phyloP scores from a whole-genome alignment of 1,140 invertebrate species.

The Drosophila biarmipes region DNA sequence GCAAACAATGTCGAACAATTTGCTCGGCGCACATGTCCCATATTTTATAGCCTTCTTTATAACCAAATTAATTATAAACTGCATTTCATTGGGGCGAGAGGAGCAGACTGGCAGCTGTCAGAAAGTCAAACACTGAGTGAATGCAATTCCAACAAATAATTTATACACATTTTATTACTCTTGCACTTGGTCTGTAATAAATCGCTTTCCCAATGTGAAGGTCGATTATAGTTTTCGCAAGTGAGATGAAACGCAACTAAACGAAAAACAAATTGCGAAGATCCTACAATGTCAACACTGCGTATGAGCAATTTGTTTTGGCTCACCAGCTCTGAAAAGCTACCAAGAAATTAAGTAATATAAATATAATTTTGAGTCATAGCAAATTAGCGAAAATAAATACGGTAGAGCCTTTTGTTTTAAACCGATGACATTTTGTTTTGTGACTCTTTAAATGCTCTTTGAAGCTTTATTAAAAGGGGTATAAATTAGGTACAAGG shows the following conservation, averaged over 20 bases:
- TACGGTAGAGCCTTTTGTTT: constrained; percentile 16
- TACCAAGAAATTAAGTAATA: constrained; percentile 17
- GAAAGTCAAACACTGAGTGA: constrained; percentile 12
- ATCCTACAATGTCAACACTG: constrained; percentile 54
- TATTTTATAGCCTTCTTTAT: constrained; percentile 8
- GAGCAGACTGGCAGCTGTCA: constrained; percentile 10
- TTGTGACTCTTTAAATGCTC: constrained; percentile 8
- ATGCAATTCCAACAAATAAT: constrained; percentile 38
- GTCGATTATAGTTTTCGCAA: constrained; percentile 32
- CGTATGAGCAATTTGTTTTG: constrained; percentile 62
- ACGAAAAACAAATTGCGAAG: constrained; percentile 36
- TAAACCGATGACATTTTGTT: neutral
- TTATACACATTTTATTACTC: constrained; percentile 34
- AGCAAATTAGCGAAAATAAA: constrained; percentile 35
- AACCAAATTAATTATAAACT: constrained; percentile 43
- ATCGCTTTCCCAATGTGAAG: constrained; percentile 34
- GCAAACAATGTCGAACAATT: constrained; percentile 45
- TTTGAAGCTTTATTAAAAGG: neutral
- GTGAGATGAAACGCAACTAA: constrained; percentile 54
- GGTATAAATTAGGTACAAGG: neutral
- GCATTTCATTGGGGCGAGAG: constrained; percentile 11
- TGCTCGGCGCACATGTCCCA: constrained; percentile 32
- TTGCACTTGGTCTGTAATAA: constrained; percentile 39
- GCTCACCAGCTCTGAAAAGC: constrained; percentile 9
- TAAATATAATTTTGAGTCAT: constrained; percentile 55